These are phyloP conservation scores for Agelaius tricolor DNA, from an alignment of 2,113 vertebrate genomes.

Conservation along the genomic window DNA sequence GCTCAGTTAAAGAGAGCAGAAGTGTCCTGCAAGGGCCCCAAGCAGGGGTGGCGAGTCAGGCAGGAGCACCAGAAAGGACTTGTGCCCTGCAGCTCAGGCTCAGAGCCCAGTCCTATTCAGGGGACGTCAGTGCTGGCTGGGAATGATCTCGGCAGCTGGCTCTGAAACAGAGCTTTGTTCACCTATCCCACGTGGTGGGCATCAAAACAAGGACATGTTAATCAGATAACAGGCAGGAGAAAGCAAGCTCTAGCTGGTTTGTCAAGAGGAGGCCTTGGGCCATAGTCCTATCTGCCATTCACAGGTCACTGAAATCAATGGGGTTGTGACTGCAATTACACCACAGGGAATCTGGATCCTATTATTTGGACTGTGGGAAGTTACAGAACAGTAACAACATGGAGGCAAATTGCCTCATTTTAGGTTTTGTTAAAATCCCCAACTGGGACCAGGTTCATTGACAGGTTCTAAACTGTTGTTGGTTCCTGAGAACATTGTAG, in stretches of 20 bases:
- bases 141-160: not conserved
- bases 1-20: not conserved
- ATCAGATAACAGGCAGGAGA: not conserved
- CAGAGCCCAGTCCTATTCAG: not conserved
- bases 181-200: not conserved
- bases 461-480: not conserved
- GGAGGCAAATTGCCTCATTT: not conserved
- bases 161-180: not conserved
- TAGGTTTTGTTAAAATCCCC: not conserved
- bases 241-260: conserved; percentile 19
- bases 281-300: conserved; percentile 7
- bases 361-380: conserved; percentile 1
- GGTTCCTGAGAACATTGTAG: not conserved
- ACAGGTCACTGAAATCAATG: conserved; percentile 47
- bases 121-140: not conserved
- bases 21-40: not conserved
- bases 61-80: not conserved
- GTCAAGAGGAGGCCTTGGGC: not conserved
- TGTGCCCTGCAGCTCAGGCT: not conserved
- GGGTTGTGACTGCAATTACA: conserved; percentile 19
- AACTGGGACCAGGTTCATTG: not conserved
- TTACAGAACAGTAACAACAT: not conserved
- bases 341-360: not conserved
- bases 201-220: not conserved
- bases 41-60: fast-evolving